phyloP scores from a whole-genome alignment of 1,140 invertebrate genomes.

The Araneus ventricosus region DNA sequence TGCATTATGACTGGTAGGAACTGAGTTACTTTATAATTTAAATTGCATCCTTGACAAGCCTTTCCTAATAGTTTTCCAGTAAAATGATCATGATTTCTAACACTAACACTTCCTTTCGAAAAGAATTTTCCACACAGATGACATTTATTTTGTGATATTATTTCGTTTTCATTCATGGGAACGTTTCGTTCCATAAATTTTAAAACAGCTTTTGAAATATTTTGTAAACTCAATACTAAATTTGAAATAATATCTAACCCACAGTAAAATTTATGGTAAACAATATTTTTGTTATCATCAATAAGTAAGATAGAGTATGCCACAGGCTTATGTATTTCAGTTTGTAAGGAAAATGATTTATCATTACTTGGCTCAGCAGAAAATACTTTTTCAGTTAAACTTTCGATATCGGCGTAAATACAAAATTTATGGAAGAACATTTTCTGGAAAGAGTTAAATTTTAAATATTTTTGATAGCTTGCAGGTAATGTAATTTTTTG shows the following conservation, averaged over 20 bases:
- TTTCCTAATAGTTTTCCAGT: background rate
- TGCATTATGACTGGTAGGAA: constrained; percentile 27
- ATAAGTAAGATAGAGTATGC: background rate
- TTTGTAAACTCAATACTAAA: background rate
- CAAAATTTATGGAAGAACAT: constrained; percentile 34
- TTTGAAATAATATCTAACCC: background rate
- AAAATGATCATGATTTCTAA: constrained; percentile 1
- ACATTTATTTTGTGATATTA: background rate
- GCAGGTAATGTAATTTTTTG: constrained; percentile 27
- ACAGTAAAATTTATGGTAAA: constrained; percentile 37
- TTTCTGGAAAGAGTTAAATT: constrained; percentile 50
- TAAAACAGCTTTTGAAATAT: constrained; percentile 33
- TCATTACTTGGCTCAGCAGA: background rate
- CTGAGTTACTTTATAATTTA: constrained; percentile 31
- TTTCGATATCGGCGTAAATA: constrained; percentile 41
- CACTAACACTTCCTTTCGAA: background rate
- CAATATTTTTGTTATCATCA: background rate
- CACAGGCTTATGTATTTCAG: constrained; percentile 14
- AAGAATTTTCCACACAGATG: constrained; percentile 32
- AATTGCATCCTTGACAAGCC: constrained; percentile 24
- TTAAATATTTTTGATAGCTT: constrained; percentile 32
- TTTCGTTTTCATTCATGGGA: background rate
- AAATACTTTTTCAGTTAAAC: constrained; percentile 42
- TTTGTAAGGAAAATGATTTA: background rate
- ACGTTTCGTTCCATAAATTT: background rate